Evolutionary conservation across 2,888 invertebrate genomes (phyloP).

Genomic region (Ethmia dodecea): DNA sequence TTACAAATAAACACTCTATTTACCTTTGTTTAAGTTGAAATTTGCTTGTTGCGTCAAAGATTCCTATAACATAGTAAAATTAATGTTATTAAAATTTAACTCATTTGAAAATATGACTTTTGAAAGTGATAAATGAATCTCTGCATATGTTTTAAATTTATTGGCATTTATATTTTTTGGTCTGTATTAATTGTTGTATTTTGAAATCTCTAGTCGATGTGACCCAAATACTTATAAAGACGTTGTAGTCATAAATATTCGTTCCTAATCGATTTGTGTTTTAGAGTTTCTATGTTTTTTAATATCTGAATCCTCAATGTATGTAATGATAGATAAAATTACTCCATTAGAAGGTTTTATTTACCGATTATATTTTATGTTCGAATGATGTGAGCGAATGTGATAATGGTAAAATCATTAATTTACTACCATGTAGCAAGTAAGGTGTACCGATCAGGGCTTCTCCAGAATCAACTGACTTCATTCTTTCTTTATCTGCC

Average conservation of each 20-base stretch:
- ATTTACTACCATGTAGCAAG: constrained; percentile 47
- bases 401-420: constrained; percentile 48
- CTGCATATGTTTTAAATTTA: constrained; percentile 39
- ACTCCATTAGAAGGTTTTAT: constrained; percentile 47
- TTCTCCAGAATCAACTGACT: constrained; percentile 22
- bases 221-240: constrained; percentile 62
- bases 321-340: constrained; percentile 46
- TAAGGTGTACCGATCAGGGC: constrained; percentile 39
- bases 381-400: constrained; percentile 58
- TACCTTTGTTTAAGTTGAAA: constrained; percentile 70
- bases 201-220: constrained; percentile 65
- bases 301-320: constrained; percentile 41
- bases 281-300: constrained; percentile 33
- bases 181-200: constrained; percentile 33
- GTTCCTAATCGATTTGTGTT: constrained; percentile 60
- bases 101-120: constrained; percentile 28
- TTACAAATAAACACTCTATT: constrained; percentile 64
- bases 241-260: constrained; percentile 49
- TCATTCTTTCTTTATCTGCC: constrained; percentile 38
- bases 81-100: constrained; percentile 38
- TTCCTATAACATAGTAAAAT: constrained; percentile 59
- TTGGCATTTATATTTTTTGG: constrained; percentile 43
- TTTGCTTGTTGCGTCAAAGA: constrained; percentile 67
- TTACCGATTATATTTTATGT: constrained; percentile 40
- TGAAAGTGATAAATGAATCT: constrained; percentile 38